Percentiles rank a stretch among this genome's conserved stretches.
Conservation (phyloP, 1,140 invertebrate species). For the Panulirus ornatus region DNA sequence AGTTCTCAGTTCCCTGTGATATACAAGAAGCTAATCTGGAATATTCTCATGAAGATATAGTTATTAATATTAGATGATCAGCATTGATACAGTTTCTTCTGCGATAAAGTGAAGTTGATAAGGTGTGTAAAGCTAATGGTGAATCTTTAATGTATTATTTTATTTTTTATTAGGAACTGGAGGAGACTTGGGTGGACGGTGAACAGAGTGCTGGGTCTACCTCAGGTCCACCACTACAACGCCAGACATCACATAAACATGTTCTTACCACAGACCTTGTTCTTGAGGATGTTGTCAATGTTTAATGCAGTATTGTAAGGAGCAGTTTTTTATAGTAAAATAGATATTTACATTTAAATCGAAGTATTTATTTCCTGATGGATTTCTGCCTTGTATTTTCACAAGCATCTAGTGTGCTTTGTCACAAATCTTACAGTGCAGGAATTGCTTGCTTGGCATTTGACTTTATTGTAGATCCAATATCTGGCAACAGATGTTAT, state of each 20-base stretch:
- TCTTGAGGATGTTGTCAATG: constrained; percentile 70
- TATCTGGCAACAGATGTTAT: constrained; percentile 9
- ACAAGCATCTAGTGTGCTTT: background rate
- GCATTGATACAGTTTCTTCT: background rate
- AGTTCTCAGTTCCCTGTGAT: too few relatives aligned
- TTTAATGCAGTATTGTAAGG: constrained; percentile 44
- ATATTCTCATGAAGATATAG: too few relatives aligned
- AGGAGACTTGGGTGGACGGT: constrained; percentile 70
- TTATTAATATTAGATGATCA: too few relatives aligned
- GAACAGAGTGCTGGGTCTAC: constrained; percentile 27
- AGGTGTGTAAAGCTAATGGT: too few relatives aligned
- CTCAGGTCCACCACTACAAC: constrained; percentile 43
- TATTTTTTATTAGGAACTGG: constrained; percentile 51
- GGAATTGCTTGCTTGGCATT: constrained; percentile 11
- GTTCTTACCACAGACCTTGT: constrained; percentile 59
- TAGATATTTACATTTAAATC: background rate
- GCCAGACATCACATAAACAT: constrained; percentile 68
- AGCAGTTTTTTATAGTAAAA: constrained; percentile 26
- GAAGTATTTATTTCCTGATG: background rate
- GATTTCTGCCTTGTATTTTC: constrained; percentile 19
- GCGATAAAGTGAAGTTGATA: background rate
- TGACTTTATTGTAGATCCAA: constrained; percentile 14
- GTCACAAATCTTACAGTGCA: constrained; percentile 18
- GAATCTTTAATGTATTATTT: too few relatives aligned
- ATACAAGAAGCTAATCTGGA: too few relatives aligned